Conservation (phyloP, 2,888 invertebrate genomes). For the Schizotus pectinicornis region DNA sequence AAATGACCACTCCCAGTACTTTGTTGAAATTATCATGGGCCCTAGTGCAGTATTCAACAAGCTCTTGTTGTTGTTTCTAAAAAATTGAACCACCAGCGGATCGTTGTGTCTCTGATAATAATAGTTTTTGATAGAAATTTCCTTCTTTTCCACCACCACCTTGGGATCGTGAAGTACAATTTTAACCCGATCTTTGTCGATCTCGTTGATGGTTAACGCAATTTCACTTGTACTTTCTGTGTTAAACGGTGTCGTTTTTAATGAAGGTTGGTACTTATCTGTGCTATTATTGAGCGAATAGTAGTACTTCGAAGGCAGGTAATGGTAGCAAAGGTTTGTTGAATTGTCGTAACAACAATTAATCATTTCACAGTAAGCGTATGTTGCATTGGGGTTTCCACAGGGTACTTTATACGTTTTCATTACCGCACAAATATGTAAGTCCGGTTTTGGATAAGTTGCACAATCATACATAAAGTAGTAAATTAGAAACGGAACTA, state of each 20-base stretch:
- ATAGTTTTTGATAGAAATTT: conserved; percentile 35
- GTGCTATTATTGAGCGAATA: conserved; percentile 34
- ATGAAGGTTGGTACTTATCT: conserved; percentile 20
- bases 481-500: conserved; percentile 41
- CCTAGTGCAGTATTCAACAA: conserved; percentile 64
- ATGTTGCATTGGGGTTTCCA: conserved; percentile 45
- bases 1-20: conserved; percentile 68
- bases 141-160: conserved; percentile 12
- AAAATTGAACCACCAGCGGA: conserved; percentile 43
- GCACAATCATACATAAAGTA: conserved; percentile 38
- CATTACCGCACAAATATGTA: conserved; percentile 45
- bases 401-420: conserved; percentile 47
- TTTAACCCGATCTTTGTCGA: conserved; percentile 35
- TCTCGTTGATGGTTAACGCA: conserved; percentile 38
- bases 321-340: conserved; percentile 49
- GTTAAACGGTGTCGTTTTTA: conserved; percentile 39
- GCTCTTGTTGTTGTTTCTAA: conserved; percentile 42
- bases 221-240: conserved; percentile 31
- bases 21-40: conserved; percentile 65
- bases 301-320: conserved; percentile 50
- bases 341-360: conserved; percentile 50
- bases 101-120: conserved; percentile 21
- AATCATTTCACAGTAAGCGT: conserved; percentile 39
- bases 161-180: conserved; percentile 37
- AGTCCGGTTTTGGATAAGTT: conserved; percentile 18